Evolutionary conservation across 2,113 vertebrate genomes (phyloP).

Genomic region (Vidua chalybeata): DNA sequence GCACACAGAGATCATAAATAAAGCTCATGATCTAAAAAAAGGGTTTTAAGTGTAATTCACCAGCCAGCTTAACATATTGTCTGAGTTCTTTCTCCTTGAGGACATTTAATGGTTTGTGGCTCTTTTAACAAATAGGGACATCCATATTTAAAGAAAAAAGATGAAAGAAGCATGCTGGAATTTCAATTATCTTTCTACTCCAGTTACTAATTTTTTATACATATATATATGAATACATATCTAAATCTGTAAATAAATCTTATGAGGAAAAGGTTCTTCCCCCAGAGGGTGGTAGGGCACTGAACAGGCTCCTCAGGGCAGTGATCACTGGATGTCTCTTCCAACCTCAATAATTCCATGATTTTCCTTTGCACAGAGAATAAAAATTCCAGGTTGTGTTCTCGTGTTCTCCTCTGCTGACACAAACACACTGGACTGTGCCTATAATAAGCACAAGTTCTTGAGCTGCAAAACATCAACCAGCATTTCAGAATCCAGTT

Average conservation of each 20-base stretch:
- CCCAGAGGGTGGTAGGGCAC: not conserved
- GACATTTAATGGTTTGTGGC: not conserved
- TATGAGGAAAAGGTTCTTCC: not conserved
- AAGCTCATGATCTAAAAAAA: not conserved
- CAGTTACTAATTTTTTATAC: not conserved
- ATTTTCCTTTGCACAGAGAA: not conserved
- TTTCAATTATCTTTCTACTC: not conserved
- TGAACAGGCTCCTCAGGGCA: not conserved
- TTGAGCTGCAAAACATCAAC: conserved; percentile 26
- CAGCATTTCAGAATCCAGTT: conserved; percentile 43
- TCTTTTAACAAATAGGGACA: not conserved
- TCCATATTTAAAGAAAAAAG: not conserved
- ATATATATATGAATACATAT: not conserved
- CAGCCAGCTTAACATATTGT: not conserved
- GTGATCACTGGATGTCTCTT: not conserved
- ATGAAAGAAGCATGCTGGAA: not conserved
- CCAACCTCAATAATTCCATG: not conserved
- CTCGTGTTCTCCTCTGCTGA: not conserved
- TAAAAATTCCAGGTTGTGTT: not conserved
- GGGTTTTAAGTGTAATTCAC: not conserved
- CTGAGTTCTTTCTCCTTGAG: not conserved
- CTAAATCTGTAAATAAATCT: not conserved
- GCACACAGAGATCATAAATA: not conserved
- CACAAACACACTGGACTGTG: not conserved
- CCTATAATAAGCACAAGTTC: conserved; percentile 12